phyloP scores from a whole-genome alignment of 2,113 vertebrate species.

The Clarias magur region DNA sequence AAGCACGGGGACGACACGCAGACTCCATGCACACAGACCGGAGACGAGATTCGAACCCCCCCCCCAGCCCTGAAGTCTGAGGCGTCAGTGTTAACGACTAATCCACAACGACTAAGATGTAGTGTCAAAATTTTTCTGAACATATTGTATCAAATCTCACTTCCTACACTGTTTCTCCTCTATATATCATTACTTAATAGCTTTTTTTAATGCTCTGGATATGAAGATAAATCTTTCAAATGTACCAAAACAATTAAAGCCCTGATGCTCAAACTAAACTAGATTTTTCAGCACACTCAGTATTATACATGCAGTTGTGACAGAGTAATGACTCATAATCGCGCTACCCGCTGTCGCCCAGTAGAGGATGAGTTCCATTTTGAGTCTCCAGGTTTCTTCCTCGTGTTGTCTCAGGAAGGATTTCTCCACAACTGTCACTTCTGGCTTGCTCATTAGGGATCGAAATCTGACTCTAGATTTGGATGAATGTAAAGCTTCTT shows the following conservation, averaged over 20 bases:
- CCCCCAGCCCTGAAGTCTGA: too few species aligned
- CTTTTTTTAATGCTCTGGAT: too few species aligned
- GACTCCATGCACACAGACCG: too few species aligned
- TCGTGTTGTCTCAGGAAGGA: too few species aligned
- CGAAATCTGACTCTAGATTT: neutral
- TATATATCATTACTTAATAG: too few species aligned
- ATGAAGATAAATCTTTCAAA: too few species aligned
- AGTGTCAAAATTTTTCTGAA: neutral
- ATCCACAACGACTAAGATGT: too few species aligned
- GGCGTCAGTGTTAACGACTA: too few species aligned
- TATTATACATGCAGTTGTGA: neutral
- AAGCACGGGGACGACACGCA: too few species aligned
- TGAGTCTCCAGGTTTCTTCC: neutral
- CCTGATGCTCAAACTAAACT: neutral
- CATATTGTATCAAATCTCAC: neutral
- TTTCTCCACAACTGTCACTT: neutral
- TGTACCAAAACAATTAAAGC: neutral
- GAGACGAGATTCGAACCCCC: too few species aligned
- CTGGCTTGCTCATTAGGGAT: neutral
- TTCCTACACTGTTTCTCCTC: neutral
- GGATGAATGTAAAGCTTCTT: neutral
- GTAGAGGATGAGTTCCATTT: neutral
- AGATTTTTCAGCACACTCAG: neutral
- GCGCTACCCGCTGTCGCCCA: neutral
- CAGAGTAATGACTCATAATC: neutral